These are phyloP conservation scores for Gymnothorax reevesii DNA, from an alignment of 2,797 vertebrate genomes.

Conservation along the genomic window DNA sequence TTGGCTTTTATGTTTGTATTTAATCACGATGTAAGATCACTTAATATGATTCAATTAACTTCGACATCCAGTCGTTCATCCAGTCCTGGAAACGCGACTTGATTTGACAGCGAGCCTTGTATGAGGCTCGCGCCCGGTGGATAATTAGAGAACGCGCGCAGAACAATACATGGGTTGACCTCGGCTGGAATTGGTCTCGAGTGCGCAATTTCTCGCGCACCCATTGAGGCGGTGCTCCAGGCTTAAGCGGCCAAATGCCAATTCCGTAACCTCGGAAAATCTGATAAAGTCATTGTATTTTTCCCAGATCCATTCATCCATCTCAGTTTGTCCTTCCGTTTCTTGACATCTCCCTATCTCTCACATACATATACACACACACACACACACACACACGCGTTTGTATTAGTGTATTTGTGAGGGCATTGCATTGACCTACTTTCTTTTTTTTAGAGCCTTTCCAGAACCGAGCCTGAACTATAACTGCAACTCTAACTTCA, in stretches of 20 bases:
- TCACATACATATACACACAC: too few species aligned
- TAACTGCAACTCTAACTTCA: too few species aligned
- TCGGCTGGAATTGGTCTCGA: conserved; percentile 49
- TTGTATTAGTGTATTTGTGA: too few species aligned
- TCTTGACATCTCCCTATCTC: conserved; percentile 23
- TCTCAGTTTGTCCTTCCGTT: conserved; percentile 11
- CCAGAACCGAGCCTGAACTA: too few species aligned
- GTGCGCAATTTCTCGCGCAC: background rate
- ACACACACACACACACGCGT: too few species aligned
- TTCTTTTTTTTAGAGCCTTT: too few species aligned
- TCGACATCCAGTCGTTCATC: background rate
- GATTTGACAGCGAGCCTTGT: background rate
- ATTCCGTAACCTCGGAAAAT: conserved; percentile 47
- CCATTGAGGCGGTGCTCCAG: background rate
- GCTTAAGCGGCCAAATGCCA: conserved; percentile 22
- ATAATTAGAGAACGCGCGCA: background rate
- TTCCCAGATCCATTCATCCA: conserved; percentile 26
- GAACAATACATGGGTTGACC: conserved; percentile 14
- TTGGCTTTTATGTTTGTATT: too few species aligned
- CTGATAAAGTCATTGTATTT: conserved; percentile 70
- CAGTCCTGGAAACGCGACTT: background rate
- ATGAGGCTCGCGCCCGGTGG: background rate
- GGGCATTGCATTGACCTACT: too few species aligned
- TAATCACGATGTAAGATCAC: background rate
- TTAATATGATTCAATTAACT: background rate